Evolutionary conservation across 2,888 invertebrate species (phyloP).

Genomic region (Corbicula japonica): DNA sequence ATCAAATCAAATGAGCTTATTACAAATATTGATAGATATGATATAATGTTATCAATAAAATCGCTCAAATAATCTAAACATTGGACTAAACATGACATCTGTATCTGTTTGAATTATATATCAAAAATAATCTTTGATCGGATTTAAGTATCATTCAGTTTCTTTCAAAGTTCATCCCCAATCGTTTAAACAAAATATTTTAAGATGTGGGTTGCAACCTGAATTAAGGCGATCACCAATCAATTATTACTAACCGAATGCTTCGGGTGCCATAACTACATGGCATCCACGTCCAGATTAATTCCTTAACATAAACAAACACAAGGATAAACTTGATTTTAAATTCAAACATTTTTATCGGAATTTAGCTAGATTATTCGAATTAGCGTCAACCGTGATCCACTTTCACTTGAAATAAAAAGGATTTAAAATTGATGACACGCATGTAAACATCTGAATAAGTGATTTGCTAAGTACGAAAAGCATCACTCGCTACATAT

Average conservation of each 20-base stretch:
- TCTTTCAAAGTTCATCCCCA: conserved; percentile 44
- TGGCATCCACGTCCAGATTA: conserved; percentile 52
- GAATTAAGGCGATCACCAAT: conserved; percentile 55
- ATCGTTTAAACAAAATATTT: conserved; percentile 42
- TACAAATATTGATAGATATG: conserved; percentile 23
- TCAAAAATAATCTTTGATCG: conserved; percentile 43
- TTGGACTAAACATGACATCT: conserved; percentile 5
- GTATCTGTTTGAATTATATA: conserved; percentile 27
- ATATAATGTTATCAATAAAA: conserved; percentile 32
- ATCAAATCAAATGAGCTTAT: too few species aligned
- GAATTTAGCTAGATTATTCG: conserved; percentile 59
- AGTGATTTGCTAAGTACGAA: conserved; percentile 62
- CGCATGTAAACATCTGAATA: conserved; percentile 55
- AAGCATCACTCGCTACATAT: conserved; percentile 48
- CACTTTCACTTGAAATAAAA: conserved; percentile 67
- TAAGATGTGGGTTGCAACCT: conserved; percentile 24
- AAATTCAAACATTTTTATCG: conserved; percentile 68
- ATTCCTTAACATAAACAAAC: conserved; percentile 68
- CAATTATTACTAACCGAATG: conserved; percentile 49
- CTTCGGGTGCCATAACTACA: conserved; percentile 41
- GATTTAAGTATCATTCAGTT: conserved; percentile 35
- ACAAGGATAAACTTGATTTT: conserved; percentile 63
- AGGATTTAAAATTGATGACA: conserved; percentile 64
- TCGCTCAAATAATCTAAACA: conserved; percentile 13
- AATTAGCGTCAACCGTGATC: conserved; percentile 63